Conservation (phyloP, 2,113 vertebrate genomes). For the Ptilonorhynchus violaceus region DNA sequence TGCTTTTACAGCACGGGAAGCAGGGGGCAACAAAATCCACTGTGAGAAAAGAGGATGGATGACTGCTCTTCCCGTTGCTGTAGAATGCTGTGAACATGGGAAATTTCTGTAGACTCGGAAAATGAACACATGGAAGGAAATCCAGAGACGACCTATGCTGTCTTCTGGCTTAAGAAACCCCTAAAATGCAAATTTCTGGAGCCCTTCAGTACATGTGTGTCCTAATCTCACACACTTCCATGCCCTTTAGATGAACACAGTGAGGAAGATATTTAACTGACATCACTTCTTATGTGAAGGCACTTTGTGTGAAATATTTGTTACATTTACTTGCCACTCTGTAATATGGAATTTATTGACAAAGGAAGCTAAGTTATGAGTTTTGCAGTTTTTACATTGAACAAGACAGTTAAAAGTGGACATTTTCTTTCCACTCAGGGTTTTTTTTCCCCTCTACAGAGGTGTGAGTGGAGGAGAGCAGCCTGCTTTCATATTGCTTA, state of each 20-base stretch:
- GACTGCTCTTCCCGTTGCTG: background rate
- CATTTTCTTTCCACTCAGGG: background rate
- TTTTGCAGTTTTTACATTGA: background rate
- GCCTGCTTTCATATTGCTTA: background rate
- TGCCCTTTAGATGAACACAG: background rate
- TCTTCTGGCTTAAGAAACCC: background rate
- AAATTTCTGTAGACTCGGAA: background rate
- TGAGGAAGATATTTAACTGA: background rate
- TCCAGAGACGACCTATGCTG: background rate
- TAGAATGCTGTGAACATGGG: background rate
- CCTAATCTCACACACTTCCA: background rate
- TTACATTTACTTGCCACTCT: background rate
- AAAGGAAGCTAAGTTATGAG: background rate
- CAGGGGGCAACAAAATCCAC: slow-evolving; percentile 26
- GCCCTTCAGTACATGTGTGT: background rate
- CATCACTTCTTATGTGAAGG: background rate
- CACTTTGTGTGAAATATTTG: background rate
- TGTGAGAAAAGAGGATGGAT: background rate
- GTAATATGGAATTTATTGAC: background rate
- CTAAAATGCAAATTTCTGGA: background rate
- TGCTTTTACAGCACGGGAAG: background rate
- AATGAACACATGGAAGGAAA: background rate
- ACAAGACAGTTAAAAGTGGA: background rate
- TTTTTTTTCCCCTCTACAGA: background rate
- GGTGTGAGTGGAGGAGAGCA: background rate